These are phyloP conservation scores for Drosophila virilis DNA, from an alignment of 1,140 invertebrate genomes.

Conservation along the genomic window DNA sequence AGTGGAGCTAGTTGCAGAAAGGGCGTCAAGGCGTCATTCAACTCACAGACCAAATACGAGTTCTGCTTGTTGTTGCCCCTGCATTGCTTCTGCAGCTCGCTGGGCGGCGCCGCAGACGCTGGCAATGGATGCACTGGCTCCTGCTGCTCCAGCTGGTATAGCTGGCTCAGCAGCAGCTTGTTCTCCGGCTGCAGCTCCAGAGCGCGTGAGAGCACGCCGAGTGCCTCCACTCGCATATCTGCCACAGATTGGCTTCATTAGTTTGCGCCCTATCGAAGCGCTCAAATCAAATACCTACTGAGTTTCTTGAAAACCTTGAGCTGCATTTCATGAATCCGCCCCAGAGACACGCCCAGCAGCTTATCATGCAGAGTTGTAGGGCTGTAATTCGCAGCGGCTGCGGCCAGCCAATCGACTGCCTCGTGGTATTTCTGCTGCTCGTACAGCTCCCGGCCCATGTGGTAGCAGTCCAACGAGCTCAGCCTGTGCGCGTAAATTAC, in stretches of 20 bases:
- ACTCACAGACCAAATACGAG: conserved; percentile 89
- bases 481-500: neutral
- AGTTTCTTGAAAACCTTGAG: conserved; percentile 33
- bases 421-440: conserved; percentile 28
- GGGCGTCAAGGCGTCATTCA: conserved; percentile 88
- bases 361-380: conserved; percentile 5
- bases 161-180: conserved; percentile 21
- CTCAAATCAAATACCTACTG: conserved; percentile 6
- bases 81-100: conserved; percentile 28
- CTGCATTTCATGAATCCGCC: conserved; percentile 44
- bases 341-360: conserved; percentile 37
- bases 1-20: conserved; percentile 92
- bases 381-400: conserved; percentile 38
- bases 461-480: conserved; percentile 45
- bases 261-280: too few relatives aligned
- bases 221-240: conserved; percentile 21
- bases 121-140: conserved; percentile 8
- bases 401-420: conserved; percentile 45
- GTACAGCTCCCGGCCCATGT: conserved; percentile 43
- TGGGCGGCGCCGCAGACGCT: neutral
- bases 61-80: neutral
- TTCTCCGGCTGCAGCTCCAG: conserved; percentile 7
- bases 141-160: conserved; percentile 1
- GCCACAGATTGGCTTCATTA: neutral
- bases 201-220: conserved; percentile 11